Percentiles rank a stretch among this genome's conserved stretches.
Evolutionary conservation across 1,140 invertebrate species (phyloP).

Genomic region (Meloidogyne exigua): DNA sequence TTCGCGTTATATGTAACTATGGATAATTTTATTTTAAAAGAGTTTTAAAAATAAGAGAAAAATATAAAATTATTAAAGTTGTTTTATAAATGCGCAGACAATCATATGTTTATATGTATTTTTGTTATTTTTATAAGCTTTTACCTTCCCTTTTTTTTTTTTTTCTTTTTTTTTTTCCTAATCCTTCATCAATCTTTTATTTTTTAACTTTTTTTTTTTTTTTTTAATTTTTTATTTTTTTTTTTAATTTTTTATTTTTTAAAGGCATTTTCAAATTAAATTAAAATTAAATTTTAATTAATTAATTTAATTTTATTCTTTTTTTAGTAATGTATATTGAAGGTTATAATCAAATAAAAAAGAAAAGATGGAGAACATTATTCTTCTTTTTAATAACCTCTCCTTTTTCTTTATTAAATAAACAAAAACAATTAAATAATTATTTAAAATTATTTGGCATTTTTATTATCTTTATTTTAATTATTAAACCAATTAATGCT

Average conservation of each 20-base stretch:
- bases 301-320: background rate
- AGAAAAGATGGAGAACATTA: background rate
- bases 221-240: too few relatives aligned
- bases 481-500: slow-evolving; percentile 32
- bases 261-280: too few relatives aligned
- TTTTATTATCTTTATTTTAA: slow-evolving; percentile 13
- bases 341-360: too few relatives aligned
- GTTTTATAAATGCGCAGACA: background rate
- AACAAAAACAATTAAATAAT: background rate
- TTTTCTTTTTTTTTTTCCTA: background rate
- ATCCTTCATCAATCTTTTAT: too few relatives aligned
- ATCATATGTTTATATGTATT: background rate
- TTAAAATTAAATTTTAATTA: background rate
- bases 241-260: too few relatives aligned
- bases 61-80: background rate
- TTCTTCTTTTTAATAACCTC: background rate
- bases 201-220: too few relatives aligned
- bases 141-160: too few relatives aligned
- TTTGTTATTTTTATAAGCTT: background rate
- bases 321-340: background rate
- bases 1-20: background rate
- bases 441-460: slow-evolving; percentile 4
- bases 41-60: background rate
- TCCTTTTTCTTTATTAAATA: background rate
- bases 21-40: background rate